Percentiles rank a stretch among this genome's conserved stretches.
These are phyloP conservation scores for Gallinago stenura DNA, from an alignment of 2,797 vertebrate species.

Conservation along the genomic window DNA sequence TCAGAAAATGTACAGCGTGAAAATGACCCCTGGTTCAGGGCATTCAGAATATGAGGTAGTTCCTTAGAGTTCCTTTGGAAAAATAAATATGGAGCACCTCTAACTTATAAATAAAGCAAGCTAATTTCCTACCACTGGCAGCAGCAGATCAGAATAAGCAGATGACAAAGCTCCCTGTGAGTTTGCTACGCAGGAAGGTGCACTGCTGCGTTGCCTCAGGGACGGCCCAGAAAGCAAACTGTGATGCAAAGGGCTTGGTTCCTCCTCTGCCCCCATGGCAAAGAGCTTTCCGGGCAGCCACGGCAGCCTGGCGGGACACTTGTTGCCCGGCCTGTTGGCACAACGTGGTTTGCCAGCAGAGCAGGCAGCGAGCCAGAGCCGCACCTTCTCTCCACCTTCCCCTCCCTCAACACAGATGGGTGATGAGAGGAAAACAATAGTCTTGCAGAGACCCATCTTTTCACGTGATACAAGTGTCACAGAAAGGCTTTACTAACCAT, in stretches of 20 bases:
- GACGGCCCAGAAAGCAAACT: constrained; percentile 8
- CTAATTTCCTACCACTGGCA: background rate
- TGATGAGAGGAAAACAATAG: background rate
- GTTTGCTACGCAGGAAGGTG: background rate
- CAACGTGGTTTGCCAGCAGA: background rate
- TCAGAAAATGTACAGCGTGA: background rate
- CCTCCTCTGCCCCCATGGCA: background rate
- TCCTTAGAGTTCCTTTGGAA: background rate
- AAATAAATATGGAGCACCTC: background rate
- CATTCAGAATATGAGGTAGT: background rate
- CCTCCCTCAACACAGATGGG: background rate
- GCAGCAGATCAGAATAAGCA: background rate
- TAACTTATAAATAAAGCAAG: background rate
- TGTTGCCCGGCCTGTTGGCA: background rate
- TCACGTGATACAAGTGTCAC: background rate
- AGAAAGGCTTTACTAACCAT: background rate
- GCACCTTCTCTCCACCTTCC: background rate
- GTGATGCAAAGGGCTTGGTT: background rate
- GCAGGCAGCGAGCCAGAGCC: background rate
- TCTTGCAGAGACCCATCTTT: background rate
- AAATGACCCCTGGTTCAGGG: background rate
- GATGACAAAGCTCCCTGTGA: background rate
- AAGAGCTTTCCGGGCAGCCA: background rate
- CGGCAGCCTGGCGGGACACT: background rate
- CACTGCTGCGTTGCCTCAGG: background rate